phyloP scores from a whole-genome alignment of 1,140 invertebrate species.

The Neomicropteryx cornuta region DNA sequence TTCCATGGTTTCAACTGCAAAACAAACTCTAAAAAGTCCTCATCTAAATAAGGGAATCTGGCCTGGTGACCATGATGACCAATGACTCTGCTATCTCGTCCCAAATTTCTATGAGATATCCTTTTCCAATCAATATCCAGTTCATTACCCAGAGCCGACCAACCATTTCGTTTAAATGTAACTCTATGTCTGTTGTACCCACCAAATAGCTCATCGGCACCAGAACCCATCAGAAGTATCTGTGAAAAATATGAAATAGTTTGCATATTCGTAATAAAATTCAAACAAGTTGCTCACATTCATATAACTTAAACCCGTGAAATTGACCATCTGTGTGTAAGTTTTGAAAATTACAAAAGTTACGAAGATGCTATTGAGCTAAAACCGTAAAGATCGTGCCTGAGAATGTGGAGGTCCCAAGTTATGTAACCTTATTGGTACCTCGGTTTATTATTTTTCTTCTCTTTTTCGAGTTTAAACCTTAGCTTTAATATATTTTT shows the following conservation, averaged over 20 bases:
- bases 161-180: slow-evolving; percentile 53
- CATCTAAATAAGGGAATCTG: slow-evolving; percentile 91
- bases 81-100: slow-evolving; percentile 84
- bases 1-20: slow-evolving; percentile 58
- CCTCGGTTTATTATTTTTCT: too few relatives aligned
- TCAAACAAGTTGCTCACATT: slow-evolving; percentile 5
- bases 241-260: slow-evolving; percentile 21
- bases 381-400: too few relatives aligned
- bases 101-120: slow-evolving; percentile 86
- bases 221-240: slow-evolving; percentile 84
- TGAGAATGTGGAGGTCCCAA: too few relatives aligned
- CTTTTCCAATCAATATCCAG: slow-evolving; percentile 68
- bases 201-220: slow-evolving; percentile 93
- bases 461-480: too few relatives aligned
- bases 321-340: too few relatives aligned
- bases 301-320: neutral
- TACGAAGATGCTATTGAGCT: too few relatives aligned
- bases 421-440: too few relatives aligned
- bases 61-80: slow-evolving; percentile 67
- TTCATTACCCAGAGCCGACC: slow-evolving; percentile 55
- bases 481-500: too few relatives aligned
- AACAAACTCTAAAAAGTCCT: slow-evolving; percentile 70
- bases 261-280: slow-evolving; percentile 3
- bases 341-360: too few relatives aligned
- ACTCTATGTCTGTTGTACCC: slow-evolving; percentile 85